Conservation (phyloP, 2,797 vertebrate genomes). For the Parotocinclus haroldoi region DNA sequence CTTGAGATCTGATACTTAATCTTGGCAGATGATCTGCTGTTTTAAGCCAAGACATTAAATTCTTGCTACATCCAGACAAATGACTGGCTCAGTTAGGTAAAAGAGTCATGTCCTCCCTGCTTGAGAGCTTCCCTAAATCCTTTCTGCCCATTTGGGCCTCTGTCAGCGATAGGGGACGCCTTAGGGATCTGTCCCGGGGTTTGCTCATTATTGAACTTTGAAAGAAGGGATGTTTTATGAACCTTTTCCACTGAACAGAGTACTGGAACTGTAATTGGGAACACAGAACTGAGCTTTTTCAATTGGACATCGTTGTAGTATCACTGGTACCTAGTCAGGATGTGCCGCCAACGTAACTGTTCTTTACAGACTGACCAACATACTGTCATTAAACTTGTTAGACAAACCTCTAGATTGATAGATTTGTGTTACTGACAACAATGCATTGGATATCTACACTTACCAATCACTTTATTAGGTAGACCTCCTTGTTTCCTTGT, state of each 20-base stretch:
- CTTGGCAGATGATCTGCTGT: constrained; percentile 63
- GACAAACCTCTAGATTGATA: too few species aligned
- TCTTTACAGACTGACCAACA: too few species aligned
- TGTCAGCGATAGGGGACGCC: constrained; percentile 3
- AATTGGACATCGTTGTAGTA: too few species aligned
- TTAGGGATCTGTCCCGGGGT: background rate
- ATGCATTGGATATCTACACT: too few species aligned
- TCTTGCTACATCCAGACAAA: constrained; percentile 56
- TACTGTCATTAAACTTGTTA: too few species aligned
- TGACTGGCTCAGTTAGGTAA: constrained; percentile 45
- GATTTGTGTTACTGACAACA: too few species aligned
- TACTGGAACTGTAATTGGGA: too few species aligned
- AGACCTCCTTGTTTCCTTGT: too few species aligned
- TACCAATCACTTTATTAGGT: too few species aligned
- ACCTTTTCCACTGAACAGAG: background rate
- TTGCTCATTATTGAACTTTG: background rate
- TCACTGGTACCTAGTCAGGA: too few species aligned
- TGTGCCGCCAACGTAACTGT: too few species aligned
- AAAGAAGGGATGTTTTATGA: background rate
- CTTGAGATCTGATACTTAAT: constrained; percentile 66
- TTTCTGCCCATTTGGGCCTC: background rate
- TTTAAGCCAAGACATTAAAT: constrained; percentile 68
- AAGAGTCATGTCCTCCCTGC: constrained; percentile 30
- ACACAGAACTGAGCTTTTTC: background rate
- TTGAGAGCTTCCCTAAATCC: constrained; percentile 34